Evolutionary conservation across 1,140 invertebrate genomes (phyloP), one percentile per base, ranked within the genome.

Genomic region (Papilio helenus): DNA sequence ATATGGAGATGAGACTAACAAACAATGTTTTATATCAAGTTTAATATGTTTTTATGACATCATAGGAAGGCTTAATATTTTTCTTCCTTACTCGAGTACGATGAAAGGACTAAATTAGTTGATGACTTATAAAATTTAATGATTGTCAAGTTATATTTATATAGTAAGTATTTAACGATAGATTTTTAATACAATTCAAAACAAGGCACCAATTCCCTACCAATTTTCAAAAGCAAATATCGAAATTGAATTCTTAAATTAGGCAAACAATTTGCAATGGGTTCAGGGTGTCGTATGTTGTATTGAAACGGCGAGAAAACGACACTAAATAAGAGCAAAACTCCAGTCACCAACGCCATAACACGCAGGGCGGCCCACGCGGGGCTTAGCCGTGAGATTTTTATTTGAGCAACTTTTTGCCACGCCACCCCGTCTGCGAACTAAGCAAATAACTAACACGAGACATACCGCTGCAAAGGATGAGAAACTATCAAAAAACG

Each of bases 391-490:
- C 82, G 83, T 79, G 84, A 88, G 86, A 90, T 92, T 93, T 91
- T 91, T 92, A 92, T 93, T 92, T 90, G 89, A 93, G 84, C 83
- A 93, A 91, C 89, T 93, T 93, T 93, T 93, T 90, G 85, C 86
- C 83, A 82, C 83, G 82, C 87, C 87, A 89, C 87, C 88, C 90
- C 86, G 91, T 93, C 90, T 93, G 90, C 90, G 81, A 87, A 91
- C 90, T 92, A 91, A 89, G 90, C 90, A 93, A 92, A 92, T 92
- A 93, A 86, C 89, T 89, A 85, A 83, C 81, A 61, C 61, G 74
- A 71, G 81, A 87, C 90, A 85, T 79, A 90, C 84, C 9, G 84
- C 1, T 29, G 0, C 0, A 39, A 14, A 29, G 14, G 42, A 26
- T 81, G 18, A 20, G 18, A 26, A 65, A 55, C 79, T 80, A 20